Evolutionary conservation across 1,140 invertebrate species (phyloP), one percentile per base, ranked within the genome.

Genomic region (Cardiocondyla obscurior): DNA sequence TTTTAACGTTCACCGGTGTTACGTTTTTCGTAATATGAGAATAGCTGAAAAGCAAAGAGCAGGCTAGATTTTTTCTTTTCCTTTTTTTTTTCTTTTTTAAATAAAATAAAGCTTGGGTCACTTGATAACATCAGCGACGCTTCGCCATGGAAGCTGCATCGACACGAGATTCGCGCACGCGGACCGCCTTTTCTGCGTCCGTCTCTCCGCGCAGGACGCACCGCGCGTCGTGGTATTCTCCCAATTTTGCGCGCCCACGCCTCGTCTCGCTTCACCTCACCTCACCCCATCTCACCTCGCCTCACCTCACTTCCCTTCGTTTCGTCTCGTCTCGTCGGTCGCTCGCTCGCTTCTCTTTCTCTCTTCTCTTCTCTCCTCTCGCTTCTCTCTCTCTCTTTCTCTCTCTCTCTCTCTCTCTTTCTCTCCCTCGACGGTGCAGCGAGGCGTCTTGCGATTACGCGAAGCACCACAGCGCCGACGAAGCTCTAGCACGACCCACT

Each of bases 161-260:
- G 58, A 77, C 36, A 33, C 51, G 58, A 51, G 19, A 2, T 28
- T 39, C 58, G 73, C 74, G 44, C 60, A 67, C 74, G 58, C 74
- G 60, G 44, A 67, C 60, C 60, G 60, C 60, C 74, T 77, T 67
- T 65, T 77, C 74, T 67, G 44, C 60, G 74, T 65, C 16, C 22
- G 30, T 53, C 60, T 25, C 30, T 77, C 12, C 74, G 60, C 74
- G 74, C 58, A 77, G 74, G 74, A 67, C 74, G 69, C 46, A 33
- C 46, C 30, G 30, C 51, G 49, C 69, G 57, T 77, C 22, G 30
- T 77, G 57, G 73, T 77, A 65, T 77, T 77, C 33, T 65, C 60
- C 73, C 73, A 77, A 77, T 77, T 77, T 77, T 62, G 30, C 58
- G 73, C 57, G 44, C 57, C 73, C 57, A 76, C 73, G 44, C 60